These are phyloP conservation scores for Ormyrus labotus DNA, from an alignment of 2,888 invertebrate genomes.

Conservation along the genomic window DNA sequence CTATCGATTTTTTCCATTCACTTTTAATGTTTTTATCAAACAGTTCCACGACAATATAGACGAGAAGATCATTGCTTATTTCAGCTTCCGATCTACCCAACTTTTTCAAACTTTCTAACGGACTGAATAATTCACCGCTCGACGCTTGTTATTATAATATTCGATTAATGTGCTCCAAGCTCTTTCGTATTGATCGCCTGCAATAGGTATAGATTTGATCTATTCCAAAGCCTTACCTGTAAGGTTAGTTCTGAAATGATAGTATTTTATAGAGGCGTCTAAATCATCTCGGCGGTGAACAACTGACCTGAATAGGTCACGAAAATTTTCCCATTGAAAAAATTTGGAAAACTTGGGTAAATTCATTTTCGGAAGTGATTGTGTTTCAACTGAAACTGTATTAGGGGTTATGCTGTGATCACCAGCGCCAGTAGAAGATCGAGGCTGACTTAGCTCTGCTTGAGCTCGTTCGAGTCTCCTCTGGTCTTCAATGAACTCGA, in stretches of 20 bases:
- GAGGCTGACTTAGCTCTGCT: no score
- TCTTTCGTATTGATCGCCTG: constrained; percentile 6
- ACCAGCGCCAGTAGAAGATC: no score
- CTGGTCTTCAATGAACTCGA: neutral
- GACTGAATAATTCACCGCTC: neutral
- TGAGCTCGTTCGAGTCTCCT: no score
- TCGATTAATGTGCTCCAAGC: neutral
- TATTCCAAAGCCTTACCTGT: neutral
- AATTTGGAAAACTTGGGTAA: no score
- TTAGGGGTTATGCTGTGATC: no score
- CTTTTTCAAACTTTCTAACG: neutral
- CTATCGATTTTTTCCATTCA: constrained; percentile 2
- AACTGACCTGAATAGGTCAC: constrained; percentile 6
- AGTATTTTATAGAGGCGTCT: neutral
- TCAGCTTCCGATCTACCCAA: neutral
- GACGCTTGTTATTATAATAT: constrained; percentile 8
- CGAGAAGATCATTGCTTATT: neutral
- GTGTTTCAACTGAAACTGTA: no score
- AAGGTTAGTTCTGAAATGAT: constrained; percentile 12
- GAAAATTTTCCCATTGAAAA: constrained; percentile 3
- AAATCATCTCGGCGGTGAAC: neutral
- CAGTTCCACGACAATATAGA: neutral
- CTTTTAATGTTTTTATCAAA: neutral
- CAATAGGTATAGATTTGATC: constrained; percentile 15
- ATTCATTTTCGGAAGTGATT: no score